Evolutionary conservation across 2,888 invertebrate genomes (phyloP).

Genomic region (Hermaeophaga mercurialis): DNA sequence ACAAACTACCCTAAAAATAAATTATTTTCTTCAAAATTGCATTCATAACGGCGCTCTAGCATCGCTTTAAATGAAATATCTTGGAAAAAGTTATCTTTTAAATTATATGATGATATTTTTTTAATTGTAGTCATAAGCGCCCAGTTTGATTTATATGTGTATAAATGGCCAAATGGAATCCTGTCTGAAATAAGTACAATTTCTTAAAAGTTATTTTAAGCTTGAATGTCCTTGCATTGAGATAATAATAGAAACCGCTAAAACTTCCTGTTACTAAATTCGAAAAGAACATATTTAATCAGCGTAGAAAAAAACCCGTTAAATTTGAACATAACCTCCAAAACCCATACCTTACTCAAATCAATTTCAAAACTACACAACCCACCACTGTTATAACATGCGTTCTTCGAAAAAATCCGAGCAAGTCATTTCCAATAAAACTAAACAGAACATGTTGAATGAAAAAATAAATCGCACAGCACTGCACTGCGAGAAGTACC

Average conservation of each 20-base stretch:
- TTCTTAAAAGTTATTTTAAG: too few species aligned
- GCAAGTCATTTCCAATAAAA: slow-evolving; percentile 36
- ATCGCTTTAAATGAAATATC: too few species aligned
- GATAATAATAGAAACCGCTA: slow-evolving; percentile 19
- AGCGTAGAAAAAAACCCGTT: too few species aligned
- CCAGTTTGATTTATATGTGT: too few species aligned
- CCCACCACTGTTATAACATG: slow-evolving; percentile 30
- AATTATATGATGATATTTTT: too few species aligned
- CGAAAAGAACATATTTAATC: slow-evolving; percentile 15
- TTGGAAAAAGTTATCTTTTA: too few species aligned
- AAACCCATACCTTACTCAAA: slow-evolving; percentile 13
- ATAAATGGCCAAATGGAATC: too few species aligned
- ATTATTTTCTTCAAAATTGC: too few species aligned
- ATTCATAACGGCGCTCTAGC: too few species aligned
- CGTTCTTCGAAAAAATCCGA: slow-evolving; percentile 19
- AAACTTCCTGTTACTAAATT: slow-evolving; percentile 17
- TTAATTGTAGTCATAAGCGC: too few species aligned
- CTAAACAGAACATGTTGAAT: slow-evolving; percentile 29
- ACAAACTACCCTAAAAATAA: too few species aligned
- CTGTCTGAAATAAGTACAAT: too few species aligned
- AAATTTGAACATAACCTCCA: slow-evolving; percentile 22
- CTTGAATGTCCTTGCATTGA: slow-evolving; percentile 9
- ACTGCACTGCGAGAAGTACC: slow-evolving; percentile 26
- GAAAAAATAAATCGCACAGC: slow-evolving; percentile 22
- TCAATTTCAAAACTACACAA: slow-evolving; percentile 8